Evolutionary conservation across 2,888 invertebrate genomes (phyloP), one percentile per base, ranked within the genome.

Genomic region (Drosophila tanythrix): DNA sequence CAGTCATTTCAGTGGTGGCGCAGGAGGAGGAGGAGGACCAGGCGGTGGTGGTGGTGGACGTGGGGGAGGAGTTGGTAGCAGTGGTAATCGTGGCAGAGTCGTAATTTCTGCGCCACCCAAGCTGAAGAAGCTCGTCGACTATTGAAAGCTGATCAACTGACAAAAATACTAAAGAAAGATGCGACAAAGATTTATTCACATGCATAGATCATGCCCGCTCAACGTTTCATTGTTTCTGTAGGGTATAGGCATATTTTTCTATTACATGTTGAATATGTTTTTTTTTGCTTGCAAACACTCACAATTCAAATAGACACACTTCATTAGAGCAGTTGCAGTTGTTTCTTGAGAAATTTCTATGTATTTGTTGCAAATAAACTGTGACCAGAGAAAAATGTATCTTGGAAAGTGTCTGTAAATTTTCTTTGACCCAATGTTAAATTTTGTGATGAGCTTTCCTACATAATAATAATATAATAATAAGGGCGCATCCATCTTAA

Each of bases 91-190:
- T 10, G 92, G 92, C 51, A 89, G 91, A 18, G 88, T 93, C 59
- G 92, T 92, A 55, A 92, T 92, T 55, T 92, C 92, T 35, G 92
- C 92, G 51, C 92, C 92, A 31, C 92, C 92, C 36, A 92, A 92
- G 78, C 85, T 92, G 29, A 92, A 92, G 71, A 92, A 92, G 79
- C 81, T 92, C 62, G 92, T 92, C 59, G 92, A 92, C 69, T 92
- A 92, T 76, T 92, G 70, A 84, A 15, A 33, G 11, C 13, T 33
- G 51, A 48, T 38, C 33, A 50, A 58, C 25, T 13, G 13, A 38
- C 25, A 15, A 46, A 46, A 46, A 25, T 15, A 11, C 43, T 38
- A 59, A 59, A 10, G n/a, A 29, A 36, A 55, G 38, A 29, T 27
- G 27, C 57, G 40, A 61, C 15, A 46, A 46, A 25, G 25, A 46